These are phyloP conservation scores for Nanger granti DNA, from an alignment of 2,113 vertebrate genomes.

Conservation along the genomic window DNA sequence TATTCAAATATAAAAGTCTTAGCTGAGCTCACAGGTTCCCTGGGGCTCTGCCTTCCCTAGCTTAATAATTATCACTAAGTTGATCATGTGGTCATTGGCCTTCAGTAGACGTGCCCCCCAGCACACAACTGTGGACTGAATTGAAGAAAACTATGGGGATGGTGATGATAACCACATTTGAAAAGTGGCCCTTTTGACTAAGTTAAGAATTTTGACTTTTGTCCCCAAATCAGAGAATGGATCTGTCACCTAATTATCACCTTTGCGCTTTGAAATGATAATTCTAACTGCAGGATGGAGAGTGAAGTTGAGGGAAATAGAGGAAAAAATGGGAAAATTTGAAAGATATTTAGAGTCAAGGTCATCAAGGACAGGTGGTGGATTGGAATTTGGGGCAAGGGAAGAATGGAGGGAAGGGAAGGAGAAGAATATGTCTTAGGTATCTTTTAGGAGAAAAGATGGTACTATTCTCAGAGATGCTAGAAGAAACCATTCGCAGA, in stretches of 20 bases:
- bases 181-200: background rate
- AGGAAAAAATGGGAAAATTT: background rate
- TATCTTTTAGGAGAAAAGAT: background rate
- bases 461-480: background rate
- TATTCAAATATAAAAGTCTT: background rate
- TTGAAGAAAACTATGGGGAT: background rate
- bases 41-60: background rate
- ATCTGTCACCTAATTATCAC: background rate
- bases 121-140: background rate
- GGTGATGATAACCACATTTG: background rate
- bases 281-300: background rate
- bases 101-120: background rate
- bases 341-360: background rate
- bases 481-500: background rate
- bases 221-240: background rate
- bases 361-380: background rate
- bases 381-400: accelerated
- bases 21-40: accelerated
- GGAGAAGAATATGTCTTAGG: background rate
- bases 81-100: accelerated
- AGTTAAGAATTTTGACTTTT: background rate
- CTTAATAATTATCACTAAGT: accelerated
- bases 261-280: background rate
- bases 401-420: background rate
- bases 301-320: background rate